phyloP scores from a whole-genome alignment of 2,888 invertebrate genomes.

The Diadegma fenestrale region DNA sequence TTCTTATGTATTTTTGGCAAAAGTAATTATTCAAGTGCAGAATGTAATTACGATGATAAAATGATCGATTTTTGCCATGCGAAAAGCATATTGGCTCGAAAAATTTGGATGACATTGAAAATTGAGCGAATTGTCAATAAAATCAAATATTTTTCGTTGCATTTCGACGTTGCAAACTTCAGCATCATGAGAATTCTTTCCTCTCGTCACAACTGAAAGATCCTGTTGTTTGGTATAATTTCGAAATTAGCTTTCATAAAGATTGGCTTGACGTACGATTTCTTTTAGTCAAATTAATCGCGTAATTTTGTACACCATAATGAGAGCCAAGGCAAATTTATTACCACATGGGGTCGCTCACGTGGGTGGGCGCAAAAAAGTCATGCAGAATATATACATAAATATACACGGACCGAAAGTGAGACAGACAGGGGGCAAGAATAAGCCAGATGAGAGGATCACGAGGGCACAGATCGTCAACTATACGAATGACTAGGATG shows the following conservation, averaged over 20 bases:
- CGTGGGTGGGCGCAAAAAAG: conserved; percentile 69
- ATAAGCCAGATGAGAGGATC: conserved; percentile 37
- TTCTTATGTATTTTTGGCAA: too few species aligned
- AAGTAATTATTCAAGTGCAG: too few species aligned
- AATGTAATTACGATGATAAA: too few species aligned
- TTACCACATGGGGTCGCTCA: conserved; percentile 44
- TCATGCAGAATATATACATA: conserved; percentile 51
- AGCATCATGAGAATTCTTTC: neutral
- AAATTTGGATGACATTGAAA: too few species aligned
- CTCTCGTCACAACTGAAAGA: neutral
- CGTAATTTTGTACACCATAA: conserved; percentile 12
- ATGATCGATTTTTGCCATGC: too few species aligned
- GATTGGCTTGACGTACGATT: neutral
- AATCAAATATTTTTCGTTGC: too few species aligned
- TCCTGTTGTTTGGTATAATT: neutral
- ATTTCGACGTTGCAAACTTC: too few species aligned
- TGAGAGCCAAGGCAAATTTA: conserved; percentile 37
- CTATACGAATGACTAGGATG: conserved; percentile 4
- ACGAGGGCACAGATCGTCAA: conserved; percentile 45
- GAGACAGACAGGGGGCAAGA: conserved; percentile 20
- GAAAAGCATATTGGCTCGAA: too few species aligned
- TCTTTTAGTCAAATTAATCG: neutral
- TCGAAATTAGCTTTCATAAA: neutral
- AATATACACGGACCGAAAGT: conserved; percentile 10
- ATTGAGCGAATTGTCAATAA: too few species aligned